These are phyloP conservation scores for Pristionchus maxplancki DNA, from an alignment of 2,888 invertebrate genomes.

Conservation along the genomic window DNA sequence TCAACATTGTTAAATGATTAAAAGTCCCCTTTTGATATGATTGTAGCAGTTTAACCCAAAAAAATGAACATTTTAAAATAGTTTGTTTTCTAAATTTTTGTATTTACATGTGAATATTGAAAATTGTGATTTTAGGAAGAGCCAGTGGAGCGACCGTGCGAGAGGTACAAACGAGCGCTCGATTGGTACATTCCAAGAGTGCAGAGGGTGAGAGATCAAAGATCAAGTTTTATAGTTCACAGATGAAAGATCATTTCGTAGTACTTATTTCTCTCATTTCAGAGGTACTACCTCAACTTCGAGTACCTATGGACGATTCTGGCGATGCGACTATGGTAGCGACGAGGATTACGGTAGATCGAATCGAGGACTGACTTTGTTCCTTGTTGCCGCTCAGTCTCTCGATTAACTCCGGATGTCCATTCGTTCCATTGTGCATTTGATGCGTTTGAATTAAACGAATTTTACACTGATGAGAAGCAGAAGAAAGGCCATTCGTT, in stretches of 20 bases:
- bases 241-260: no score
- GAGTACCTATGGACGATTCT: slow-evolving; percentile 44
- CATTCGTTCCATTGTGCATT: slow-evolving; percentile 10
- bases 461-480: not conserved
- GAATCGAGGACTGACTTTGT: slow-evolving; percentile 25
- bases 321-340: slow-evolving; percentile 10
- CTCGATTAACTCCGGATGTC: not conserved
- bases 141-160: not conserved
- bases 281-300: slow-evolving; percentile 33
- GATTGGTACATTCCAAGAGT: not conserved
- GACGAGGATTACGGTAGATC: not conserved
- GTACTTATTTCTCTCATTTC: not conserved
- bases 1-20: not conserved
- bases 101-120: no score
- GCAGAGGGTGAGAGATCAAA: slow-evolving; percentile 36
- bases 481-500: not conserved
- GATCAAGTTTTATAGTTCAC: not conserved
- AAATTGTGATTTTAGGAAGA: not conserved
- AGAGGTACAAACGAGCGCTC: not conserved
- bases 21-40: not conserved
- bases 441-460: slow-evolving; percentile 1
- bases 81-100: no score
- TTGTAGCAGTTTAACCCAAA: no score
- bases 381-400: not conserved
- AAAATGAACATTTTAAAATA: no score